Evolutionary conservation across 2,888 invertebrate species (phyloP), one percentile per base, ranked within the genome.

Genomic region (Leucozona laternaria): DNA sequence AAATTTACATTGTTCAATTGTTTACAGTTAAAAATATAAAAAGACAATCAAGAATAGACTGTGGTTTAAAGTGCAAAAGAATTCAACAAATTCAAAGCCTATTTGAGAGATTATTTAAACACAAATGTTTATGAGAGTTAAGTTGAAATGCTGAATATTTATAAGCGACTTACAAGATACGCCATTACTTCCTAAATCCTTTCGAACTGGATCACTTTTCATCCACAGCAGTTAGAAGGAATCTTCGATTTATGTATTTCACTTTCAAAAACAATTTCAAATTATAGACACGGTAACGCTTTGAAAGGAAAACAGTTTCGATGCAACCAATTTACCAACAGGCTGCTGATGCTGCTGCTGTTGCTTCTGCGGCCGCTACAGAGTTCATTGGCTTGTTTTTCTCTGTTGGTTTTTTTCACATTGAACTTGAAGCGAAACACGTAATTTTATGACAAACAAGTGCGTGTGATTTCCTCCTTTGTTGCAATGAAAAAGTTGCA

Each of bases 361-460:
- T 3, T 40, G 17, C 13, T 10, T 8, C 37, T 13, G 15, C 58
- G 13, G 15, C 60, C 17, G 10, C n/a, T 60, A 4, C 22, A 50
- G 37, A 68, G 68, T 68, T 68, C 68, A 68, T 68, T 68, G 53
- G 37, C 68, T 68, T 68, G 48, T 66, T 37, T 37, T 28, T 37
- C n/a, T 53, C 34, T 53, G 37, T 53, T 53, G 53, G 53, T n/a
- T n/a, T 50, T 53, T 53, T 68, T 68, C 50, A 68, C 68, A 68
- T 68, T 68, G 68, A 68, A 68, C 68, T 68, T 68, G 68, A 68
- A 53, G 68, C 25, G 13, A 50, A 53, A 37, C 68, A 68, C 68
- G 68, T 68, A 68, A 68, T 68, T 68, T 68, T 68, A 68, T 68
- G 68, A 53, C 68, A 68, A 68, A 37, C 68, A 68, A 68, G 68